phyloP scores from a whole-genome alignment of 2,113 vertebrate species.

The Larimichthys polyactis region DNA sequence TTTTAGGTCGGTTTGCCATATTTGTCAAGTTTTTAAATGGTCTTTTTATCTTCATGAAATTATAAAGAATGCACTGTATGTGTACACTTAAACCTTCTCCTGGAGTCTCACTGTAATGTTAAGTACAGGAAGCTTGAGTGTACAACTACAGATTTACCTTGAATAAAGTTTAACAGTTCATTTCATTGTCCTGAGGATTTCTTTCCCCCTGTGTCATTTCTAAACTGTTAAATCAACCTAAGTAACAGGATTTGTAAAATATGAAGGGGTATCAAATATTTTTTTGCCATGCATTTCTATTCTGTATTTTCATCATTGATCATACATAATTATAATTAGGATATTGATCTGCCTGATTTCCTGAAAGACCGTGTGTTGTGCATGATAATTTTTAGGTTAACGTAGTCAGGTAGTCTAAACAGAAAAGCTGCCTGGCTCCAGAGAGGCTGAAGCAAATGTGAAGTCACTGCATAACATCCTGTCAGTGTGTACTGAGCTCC shows the following conservation, averaged over 20 bases:
- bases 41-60: conserved; percentile 79
- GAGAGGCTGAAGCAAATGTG: background rate
- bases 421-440: background rate
- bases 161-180: conserved; percentile 82
- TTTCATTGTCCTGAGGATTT: conserved; percentile 5
- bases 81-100: conserved; percentile 74
- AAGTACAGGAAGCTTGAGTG: conserved; percentile 69
- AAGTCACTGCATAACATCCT: background rate
- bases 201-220: background rate
- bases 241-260: background rate
- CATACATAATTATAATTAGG: too few relatives aligned
- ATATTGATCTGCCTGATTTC: too few relatives aligned
- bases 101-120: conserved; percentile 72
- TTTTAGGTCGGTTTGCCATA: conserved; percentile 76
- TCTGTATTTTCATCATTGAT: too few relatives aligned
- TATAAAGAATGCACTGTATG: conserved; percentile 68
- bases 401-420: background rate
- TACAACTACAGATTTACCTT: conserved; percentile 81
- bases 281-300: too few relatives aligned
- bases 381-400: too few relatives aligned
- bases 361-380: too few relatives aligned
- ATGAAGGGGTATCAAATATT: too few relatives aligned
- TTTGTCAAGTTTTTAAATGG: conserved; percentile 80
- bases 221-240: background rate
- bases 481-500: background rate